A percentile compares a stretch with the other conserved stretches of the same genome.
Conservation (phyloP, 2,797 vertebrate genomes). For the Notoglanidium macrostoma region DNA sequence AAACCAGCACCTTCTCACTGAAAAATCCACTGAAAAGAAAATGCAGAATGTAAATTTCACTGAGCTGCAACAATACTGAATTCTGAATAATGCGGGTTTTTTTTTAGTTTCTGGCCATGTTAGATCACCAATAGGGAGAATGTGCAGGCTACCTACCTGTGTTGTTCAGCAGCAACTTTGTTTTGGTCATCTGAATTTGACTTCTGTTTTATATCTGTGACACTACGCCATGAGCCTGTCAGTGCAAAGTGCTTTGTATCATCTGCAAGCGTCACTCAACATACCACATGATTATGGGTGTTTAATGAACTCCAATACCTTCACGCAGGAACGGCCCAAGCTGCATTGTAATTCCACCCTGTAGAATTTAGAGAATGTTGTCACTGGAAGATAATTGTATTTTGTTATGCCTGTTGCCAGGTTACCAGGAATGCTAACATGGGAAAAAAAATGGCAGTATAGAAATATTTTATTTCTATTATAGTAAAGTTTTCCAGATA, state of each 20-base stretch:
- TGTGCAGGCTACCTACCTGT: background rate
- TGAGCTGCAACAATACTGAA: background rate
- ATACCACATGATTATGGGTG: background rate
- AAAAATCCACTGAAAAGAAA: constrained; percentile 21
- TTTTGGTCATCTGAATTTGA: background rate
- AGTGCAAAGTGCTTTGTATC: background rate
- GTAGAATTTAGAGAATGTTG: background rate
- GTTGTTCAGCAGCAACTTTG: background rate
- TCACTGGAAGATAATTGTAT: background rate
- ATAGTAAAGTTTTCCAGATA: too few species aligned
- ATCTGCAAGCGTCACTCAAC: background rate
- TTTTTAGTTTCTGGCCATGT: background rate
- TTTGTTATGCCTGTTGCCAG: background rate
- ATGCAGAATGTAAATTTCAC: background rate
- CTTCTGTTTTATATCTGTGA: background rate
- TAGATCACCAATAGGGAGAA: background rate
- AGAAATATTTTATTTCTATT: background rate
- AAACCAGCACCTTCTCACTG: background rate
- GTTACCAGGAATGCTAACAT: constrained; percentile 10
- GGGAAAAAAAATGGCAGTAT: background rate
- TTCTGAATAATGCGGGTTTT: background rate
- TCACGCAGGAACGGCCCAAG: background rate
- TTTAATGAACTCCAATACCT: background rate
- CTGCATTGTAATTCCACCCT: background rate
- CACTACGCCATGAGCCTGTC: background rate